Evolutionary conservation across 2,888 invertebrate species (phyloP).

Genomic region (Philereme transversata): DNA sequence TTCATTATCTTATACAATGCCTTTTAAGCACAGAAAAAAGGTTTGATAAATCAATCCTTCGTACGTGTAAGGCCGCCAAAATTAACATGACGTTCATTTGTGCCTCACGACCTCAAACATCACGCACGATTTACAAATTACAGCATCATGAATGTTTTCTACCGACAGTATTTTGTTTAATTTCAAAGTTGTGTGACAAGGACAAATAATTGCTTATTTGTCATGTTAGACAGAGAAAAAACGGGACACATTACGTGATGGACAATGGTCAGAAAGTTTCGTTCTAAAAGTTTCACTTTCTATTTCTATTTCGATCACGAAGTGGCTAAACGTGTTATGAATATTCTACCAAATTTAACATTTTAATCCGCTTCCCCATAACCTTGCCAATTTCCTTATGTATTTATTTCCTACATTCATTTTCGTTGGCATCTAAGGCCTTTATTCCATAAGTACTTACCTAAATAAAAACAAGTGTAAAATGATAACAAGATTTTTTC

Average conservation of each 20-base stretch:
- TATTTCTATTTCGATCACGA: constrained; percentile 59
- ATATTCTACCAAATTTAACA: constrained; percentile 8
- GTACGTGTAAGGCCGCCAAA: constrained; percentile 14
- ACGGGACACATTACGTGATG: constrained; percentile 1
- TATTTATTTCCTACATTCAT: too few relatives aligned
- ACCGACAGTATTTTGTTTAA: too few relatives aligned
- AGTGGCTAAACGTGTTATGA: constrained; percentile 44
- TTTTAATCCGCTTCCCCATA: constrained; percentile 34
- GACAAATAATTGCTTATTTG: too few relatives aligned
- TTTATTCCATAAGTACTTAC: too few relatives aligned
- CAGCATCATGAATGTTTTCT: too few relatives aligned
- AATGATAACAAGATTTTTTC: too few relatives aligned
- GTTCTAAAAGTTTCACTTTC: constrained; percentile 64
- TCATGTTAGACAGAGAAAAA: too few relatives aligned
- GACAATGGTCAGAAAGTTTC: constrained; percentile 54
- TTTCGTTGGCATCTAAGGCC: too few relatives aligned
- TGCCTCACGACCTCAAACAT: constrained; percentile 25
- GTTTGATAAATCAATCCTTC: constrained; percentile 5
- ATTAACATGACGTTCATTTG: constrained; percentile 22
- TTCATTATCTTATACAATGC: too few relatives aligned
- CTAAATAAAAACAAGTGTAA: too few relatives aligned
- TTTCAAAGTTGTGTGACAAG: too few relatives aligned
- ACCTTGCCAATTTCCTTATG: constrained; percentile 41
- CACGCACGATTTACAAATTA: constrained; percentile 16
- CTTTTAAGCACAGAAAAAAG: background rate